Base-by-base conservation (phyloP, 92 coral and sea anemone species). In the Meandrina meandrites region DNA sequence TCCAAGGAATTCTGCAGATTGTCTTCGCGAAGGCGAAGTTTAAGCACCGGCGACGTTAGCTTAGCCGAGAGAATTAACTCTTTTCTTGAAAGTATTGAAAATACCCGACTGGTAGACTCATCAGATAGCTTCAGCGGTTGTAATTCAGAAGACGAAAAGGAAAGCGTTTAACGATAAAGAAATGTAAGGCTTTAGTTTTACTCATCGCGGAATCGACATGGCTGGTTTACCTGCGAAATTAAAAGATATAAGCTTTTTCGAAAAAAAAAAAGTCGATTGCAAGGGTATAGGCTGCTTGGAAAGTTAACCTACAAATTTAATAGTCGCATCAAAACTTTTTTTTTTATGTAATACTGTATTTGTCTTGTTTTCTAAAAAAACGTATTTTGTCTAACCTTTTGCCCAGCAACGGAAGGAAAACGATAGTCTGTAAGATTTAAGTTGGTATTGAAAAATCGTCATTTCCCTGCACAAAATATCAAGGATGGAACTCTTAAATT, bases 51-150 rank as follows among this genome's bases (percentile, higher is more conserved):
- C 0, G 84, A 83, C 53, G 37, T 83, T 0, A 34, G 77, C 4
- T 31, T 88, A 31, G 62, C 88, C 0, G 91, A 88, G 45, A 75
- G 91, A 76, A 78, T 88, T 51, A 34, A 83, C 71, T 83, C 88
- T 17, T 88, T 88, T 67, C 88, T 88, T 35, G 91, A 56, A 45
- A 51, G 88, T 82, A 40, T 88, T 17, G 90, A 88, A 57, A 60
- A 12, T 22, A 36, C 66, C 4, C 81, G 66, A 11, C 9, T 42
- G 15, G 57, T 57, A 11, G 81, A 62, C 22, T 54, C 75, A 34
- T 17, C 60, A 32, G 90, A 45, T 28, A 73, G 78, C 2, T 58
- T 1, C 32, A 64, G 66, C 15, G 45, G 78, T 34, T 68, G 48
- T 32, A 45, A 50, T 67, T 86, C 83, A 42, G 89, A 86, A 0